A percentile compares a stretch with the other conserved stretches of the same genome.
Conservation (phyloP, 2,797 vertebrate species). For the Pelobates cultripes region DNA sequence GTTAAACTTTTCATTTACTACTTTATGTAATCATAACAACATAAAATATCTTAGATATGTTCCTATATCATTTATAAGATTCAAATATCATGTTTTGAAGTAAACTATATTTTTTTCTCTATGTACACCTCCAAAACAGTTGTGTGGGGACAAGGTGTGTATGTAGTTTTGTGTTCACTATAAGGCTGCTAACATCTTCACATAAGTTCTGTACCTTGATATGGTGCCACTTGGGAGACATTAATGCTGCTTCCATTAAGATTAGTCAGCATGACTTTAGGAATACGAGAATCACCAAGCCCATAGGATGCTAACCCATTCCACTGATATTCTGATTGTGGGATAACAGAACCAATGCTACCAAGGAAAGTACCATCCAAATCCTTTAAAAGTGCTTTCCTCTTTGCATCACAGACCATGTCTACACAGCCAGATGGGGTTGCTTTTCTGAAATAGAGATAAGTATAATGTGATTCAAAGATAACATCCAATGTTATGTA, state of each 20-base stretch:
- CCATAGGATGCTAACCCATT: slow-evolving; percentile 76
- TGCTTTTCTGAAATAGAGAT: slow-evolving; percentile 70
- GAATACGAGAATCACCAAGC: slow-evolving; percentile 84
- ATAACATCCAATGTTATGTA: too few relatives aligned
- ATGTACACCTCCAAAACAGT: too few relatives aligned
- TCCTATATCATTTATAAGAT: too few relatives aligned
- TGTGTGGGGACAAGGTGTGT: too few relatives aligned
- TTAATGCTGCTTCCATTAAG: slow-evolving; percentile 82
- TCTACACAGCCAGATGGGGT: slow-evolving; percentile 87
- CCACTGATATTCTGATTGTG: slow-evolving; percentile 85
- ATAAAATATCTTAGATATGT: too few relatives aligned
- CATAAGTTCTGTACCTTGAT: slow-evolving; percentile 72
- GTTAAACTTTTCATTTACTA: too few relatives aligned
- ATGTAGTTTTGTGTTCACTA: too few relatives aligned
- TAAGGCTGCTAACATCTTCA: too few relatives aligned
- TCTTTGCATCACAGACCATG: slow-evolving; percentile 89
- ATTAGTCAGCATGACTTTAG: slow-evolving; percentile 78
- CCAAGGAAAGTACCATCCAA: slow-evolving; percentile 84
- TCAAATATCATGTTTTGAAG: too few relatives aligned
- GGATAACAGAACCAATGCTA: slow-evolving; percentile 75
- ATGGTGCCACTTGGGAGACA: slow-evolving; percentile 75
- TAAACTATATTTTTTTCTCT: too few relatives aligned
- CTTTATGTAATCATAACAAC: too few relatives aligned
- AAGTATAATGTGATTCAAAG: too few relatives aligned
- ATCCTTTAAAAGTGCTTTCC: slow-evolving; percentile 82